Evolutionary conservation across 1,140 invertebrate genomes (phyloP).

Genomic region (Piezodorus guildinii): DNA sequence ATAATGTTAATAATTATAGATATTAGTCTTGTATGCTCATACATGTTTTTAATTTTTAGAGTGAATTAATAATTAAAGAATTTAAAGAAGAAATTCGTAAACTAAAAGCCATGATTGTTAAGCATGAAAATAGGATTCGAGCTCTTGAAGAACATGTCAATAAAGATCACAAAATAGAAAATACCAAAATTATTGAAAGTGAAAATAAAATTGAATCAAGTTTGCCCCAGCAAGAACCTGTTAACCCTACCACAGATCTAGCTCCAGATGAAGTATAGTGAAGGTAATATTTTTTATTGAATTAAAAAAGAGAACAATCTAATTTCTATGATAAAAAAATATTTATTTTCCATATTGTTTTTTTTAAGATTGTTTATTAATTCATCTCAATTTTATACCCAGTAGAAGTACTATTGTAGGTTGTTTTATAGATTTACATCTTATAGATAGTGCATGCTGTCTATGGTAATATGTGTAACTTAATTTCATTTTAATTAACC

Average conservation of each 20-base stretch:
- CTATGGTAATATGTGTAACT: too few species aligned
- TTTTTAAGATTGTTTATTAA: too few species aligned
- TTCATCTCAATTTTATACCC: too few species aligned
- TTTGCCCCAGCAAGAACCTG: constrained; percentile 8
- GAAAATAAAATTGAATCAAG: constrained; percentile 9
- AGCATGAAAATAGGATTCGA: constrained; percentile 81
- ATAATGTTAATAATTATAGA: background rate
- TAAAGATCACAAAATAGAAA: constrained; percentile 2
- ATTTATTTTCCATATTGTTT: too few species aligned
- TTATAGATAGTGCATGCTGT: too few species aligned
- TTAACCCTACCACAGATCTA: constrained; percentile 22
- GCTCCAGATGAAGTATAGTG: constrained; percentile 27
- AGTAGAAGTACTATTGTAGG: too few species aligned
- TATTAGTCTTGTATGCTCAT: background rate
- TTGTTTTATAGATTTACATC: too few species aligned
- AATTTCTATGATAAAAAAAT: too few species aligned
- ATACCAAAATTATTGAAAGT: constrained; percentile 11
- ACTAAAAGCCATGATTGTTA: constrained; percentile 84
- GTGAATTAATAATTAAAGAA: constrained; percentile 44
- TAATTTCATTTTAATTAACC: too few species aligned
- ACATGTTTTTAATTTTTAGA: background rate
- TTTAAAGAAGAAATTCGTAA: constrained; percentile 76
- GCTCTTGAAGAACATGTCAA: constrained; percentile 47
- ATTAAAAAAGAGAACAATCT: too few species aligned
- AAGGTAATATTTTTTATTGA: background rate